phyloP scores from a whole-genome alignment of 2,888 invertebrate genomes.

The Orthosia gothica region DNA sequence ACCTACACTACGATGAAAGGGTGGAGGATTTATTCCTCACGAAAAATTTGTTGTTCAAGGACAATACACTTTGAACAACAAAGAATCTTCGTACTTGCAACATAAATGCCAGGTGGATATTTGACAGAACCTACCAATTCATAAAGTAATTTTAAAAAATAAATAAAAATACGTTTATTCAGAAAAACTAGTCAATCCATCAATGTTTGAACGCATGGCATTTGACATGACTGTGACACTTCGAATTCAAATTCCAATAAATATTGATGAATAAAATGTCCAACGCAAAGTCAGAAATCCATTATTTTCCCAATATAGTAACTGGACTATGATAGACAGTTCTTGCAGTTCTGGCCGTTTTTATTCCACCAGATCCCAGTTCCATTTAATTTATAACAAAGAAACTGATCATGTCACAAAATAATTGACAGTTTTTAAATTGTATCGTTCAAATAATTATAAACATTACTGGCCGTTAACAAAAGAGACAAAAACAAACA shows the following conservation, averaged over 20 bases:
- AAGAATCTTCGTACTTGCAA: no score
- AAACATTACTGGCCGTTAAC: background rate
- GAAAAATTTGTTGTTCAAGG: no score
- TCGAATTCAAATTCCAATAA: constrained; percentile 4
- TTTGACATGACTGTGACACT: constrained; percentile 11
- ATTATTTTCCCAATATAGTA: constrained; percentile 9
- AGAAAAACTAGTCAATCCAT: constrained; percentile 13
- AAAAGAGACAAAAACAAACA: constrained; percentile 6
- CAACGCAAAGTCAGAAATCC: background rate
- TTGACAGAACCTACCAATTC: background rate
- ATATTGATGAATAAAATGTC: constrained; percentile 4
- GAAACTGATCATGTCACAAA: background rate
- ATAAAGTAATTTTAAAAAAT: background rate
- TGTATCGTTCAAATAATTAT: background rate
- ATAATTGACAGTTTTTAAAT: background rate
- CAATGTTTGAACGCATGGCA: background rate
- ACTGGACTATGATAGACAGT: background rate
- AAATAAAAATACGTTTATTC: background rate
- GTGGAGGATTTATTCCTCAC: no score
- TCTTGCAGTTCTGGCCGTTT: background rate
- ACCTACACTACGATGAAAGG: no score
- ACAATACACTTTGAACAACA: no score
- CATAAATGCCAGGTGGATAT: no score
- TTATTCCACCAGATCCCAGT: background rate
- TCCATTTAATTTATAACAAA: background rate